Base-by-base conservation (phyloP, 2,888 invertebrate genomes). In the Sericinus montela region DNA sequence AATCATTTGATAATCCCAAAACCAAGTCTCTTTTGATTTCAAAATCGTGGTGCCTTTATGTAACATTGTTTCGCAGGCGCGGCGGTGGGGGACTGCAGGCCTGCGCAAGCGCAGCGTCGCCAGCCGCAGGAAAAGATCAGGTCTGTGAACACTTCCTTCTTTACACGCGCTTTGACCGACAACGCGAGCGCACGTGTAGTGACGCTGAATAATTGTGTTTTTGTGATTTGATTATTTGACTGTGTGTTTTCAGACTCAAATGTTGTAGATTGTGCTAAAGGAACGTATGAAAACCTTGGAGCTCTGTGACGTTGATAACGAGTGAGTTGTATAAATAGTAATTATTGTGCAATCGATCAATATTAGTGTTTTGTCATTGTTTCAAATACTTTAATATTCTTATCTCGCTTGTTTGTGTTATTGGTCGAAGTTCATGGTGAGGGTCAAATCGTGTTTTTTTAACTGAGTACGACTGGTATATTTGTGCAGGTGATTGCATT, bases 111-210 rank as follows among this genome's bases (percentile, higher is more conserved):
- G 75, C 72, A 75, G 52, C 72, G 69, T 62, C 49, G 70, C 59
- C 75, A 74, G 71, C 74, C 80, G 72, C 80, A 78, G 75, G 84
- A 82, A 79, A 84, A 84, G 81, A 84, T 80, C 82, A 84, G 85
- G 69, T 70, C 57, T 51, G 65, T 62, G 50, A 29, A 50, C 47
- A 56, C 56, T 63, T 60, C 62, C 62, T 80, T 70, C 67, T 63
- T 68, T 83, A 86, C 77, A 84, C 76, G 76, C 72, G 66, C 61
- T 65, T 61, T 57, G 59, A 56, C 55, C 69, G 61, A 52, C 63
- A 67, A 44, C 51, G 63, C 63, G 71, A 42, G 57, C 72, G 68
- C 72, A 72, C 81, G 80, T 67, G 32, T 45, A 49, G 16, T 56
- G 52, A 7, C 41, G 32, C 14, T 32, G 52, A 56, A 50, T 37